Evolutionary conservation across 2,888 invertebrate genomes (phyloP), one percentile per base, ranked within the genome.

Genomic region (Myathropa florea): DNA sequence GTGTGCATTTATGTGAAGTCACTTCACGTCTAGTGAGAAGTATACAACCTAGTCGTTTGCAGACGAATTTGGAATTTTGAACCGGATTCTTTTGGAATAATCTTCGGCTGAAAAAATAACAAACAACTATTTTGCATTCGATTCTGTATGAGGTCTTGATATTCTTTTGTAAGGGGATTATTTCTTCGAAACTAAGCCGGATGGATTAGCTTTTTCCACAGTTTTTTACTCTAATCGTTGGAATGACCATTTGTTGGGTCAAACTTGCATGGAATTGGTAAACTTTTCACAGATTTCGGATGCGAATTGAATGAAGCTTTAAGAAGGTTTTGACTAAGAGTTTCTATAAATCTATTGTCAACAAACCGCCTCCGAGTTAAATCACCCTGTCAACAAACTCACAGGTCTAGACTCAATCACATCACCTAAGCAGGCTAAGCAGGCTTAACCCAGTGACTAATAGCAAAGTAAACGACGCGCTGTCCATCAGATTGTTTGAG

Each of bases 101-200:
- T 46, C 46, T 18, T 18, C 0, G 18, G 0, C 6, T n/a, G n/a
- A 7, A 46, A 33, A 39, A 39, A 39, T 6, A 39, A 18, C 39
- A 39, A 46, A 18, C 18, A 46, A n/a, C n/a, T 28, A 28, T n/a
- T 60, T 46, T 63, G 72, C 24, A 63, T 60, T 63, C 30, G 24
- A 72, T n/a, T 75, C 23, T 26, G 26, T 57, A 21, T 6, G 57
- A 64, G n/a, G n/a, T n/a, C n/a, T n/a, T n/a, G n/a, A n/a, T n/a
- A n/a, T n/a, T n/a, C n/a, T n/a, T n/a, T n/a, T n/a, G n/a, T n/a
- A n/a, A n/a, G n/a, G n/a, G n/a, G n/a, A n/a, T n/a, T n/a, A 30
- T 57, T 2, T 4, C 39, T 39, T 30, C 30, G 30, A 30, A n/a
- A 4, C n/a, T 14, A 39, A 39, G n/a, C 39, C n/a, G 39, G 39